These are phyloP conservation scores for Holacanthus passer DNA, from an alignment of 2,113 vertebrate genomes.

Conservation along the genomic window DNA sequence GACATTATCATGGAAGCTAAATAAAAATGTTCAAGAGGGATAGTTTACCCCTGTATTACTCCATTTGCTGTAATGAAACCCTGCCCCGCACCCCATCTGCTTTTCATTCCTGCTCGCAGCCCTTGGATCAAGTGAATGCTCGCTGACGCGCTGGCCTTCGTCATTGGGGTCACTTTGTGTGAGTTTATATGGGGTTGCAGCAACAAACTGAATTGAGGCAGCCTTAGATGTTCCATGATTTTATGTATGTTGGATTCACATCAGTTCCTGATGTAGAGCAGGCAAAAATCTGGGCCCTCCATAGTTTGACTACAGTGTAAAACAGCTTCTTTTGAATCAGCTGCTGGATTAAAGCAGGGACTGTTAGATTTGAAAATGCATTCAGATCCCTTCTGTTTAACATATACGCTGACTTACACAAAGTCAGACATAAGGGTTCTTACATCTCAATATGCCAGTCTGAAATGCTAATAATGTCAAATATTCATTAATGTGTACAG, in stretches of 20 bases:
- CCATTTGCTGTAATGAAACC: constrained; percentile 12
- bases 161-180: constrained; percentile 22
- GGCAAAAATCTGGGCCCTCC: not conserved
- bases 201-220: not conserved
- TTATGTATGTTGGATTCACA: not conserved
- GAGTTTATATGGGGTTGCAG: not conserved
- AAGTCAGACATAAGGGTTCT: not conserved
- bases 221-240: not conserved
- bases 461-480: not conserved
- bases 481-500: not conserved
- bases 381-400: not conserved
- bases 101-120: constrained; percentile 16
- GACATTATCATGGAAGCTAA: constrained; percentile 17
- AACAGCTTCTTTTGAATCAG: not conserved
- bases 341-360: not conserved
- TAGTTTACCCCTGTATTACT: constrained; percentile 5
- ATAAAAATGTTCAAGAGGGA: constrained; percentile 16
- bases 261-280: not conserved
- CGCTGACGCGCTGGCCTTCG: constrained; percentile 5
- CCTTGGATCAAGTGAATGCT: constrained; percentile 8
- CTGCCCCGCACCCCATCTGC: constrained; percentile 12
- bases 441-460: not conserved
- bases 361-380: not conserved
- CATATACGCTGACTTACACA: not conserved
- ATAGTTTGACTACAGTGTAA: not conserved